Evolutionary conservation across 23 tunicate genomes (phyloP).

Genomic region (Halocynthia roretzi): DNA sequence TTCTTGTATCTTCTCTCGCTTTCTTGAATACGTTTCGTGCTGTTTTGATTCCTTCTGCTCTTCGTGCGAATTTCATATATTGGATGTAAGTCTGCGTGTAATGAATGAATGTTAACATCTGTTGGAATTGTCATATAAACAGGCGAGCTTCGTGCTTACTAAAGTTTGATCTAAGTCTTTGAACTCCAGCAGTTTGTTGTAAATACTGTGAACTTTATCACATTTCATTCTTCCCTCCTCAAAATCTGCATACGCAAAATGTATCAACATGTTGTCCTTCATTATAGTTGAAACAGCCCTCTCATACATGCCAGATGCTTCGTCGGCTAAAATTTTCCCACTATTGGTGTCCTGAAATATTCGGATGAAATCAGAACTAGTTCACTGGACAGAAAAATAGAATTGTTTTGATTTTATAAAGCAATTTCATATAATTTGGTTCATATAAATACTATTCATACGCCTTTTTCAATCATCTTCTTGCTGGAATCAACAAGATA

Average conservation of each 20-base stretch:
- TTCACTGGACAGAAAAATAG: too few relatives aligned
- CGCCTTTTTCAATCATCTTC: constrained; percentile 86
- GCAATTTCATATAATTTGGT: too few relatives aligned
- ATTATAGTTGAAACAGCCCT: constrained; percentile 68
- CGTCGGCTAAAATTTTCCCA: constrained; percentile 74
- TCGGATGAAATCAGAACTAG: background rate
- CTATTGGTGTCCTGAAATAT: constrained; percentile 67
- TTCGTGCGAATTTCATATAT: constrained; percentile 89
- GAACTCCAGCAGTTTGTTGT: constrained; percentile 61
- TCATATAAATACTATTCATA: constrained; percentile 4
- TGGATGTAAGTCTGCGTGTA: constrained; percentile 76
- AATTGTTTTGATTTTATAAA: too few relatives aligned
- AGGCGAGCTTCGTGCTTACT: constrained; percentile 13
- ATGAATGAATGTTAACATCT: background rate
- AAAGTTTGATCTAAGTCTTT: constrained; percentile 84
- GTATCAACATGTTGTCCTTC: constrained; percentile 74
- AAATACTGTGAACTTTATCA: constrained; percentile 87
- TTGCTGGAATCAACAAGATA: constrained; percentile 66
- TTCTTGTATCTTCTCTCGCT: constrained; percentile 79
- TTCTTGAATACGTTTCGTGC: constrained; percentile 84
- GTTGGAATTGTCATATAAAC: background rate
- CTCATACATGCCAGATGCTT: constrained; percentile 80
- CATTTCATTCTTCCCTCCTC: constrained; percentile 84
- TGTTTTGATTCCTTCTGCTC: constrained; percentile 81
- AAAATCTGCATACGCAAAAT: constrained; percentile 96